Evolutionary conservation across 2,113 vertebrate genomes (phyloP).

Genomic region (Vanacampus margaritifer): DNA sequence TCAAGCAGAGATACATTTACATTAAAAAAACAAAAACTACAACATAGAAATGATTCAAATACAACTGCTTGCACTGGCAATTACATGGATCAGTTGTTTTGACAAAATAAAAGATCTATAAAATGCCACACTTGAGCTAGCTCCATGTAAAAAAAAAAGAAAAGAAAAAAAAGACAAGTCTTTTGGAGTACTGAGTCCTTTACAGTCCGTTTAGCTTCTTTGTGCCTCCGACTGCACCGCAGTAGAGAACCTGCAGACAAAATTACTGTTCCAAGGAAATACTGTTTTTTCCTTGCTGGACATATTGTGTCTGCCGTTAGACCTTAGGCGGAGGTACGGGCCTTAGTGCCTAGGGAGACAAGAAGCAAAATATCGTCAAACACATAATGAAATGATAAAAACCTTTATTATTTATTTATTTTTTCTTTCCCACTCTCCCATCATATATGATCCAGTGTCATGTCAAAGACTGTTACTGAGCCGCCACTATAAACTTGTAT

Average conservation of each 20-base stretch:
- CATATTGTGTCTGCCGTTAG: constrained; percentile 33
- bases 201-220: neutral
- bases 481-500: no score
- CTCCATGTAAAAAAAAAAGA: neutral
- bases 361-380: neutral
- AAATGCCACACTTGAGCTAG: constrained; percentile 12
- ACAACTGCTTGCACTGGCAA: constrained; percentile 1
- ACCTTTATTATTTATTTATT: neutral
- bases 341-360: constrained; percentile 60
- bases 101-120: constrained; percentile 7
- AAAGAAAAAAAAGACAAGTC: neutral
- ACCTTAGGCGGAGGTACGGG: constrained; percentile 61
- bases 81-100: neutral
- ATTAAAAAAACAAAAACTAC: neutral
- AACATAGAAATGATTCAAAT: neutral
- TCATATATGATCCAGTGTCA: no score
- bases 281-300: neutral
- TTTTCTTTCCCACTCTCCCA: neutral
- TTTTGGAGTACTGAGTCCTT: neutral
- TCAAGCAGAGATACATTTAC: neutral
- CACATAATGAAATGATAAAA: neutral
- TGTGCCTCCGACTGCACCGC: constrained; percentile 3
- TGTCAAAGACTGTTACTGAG: neutral
- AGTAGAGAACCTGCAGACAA: neutral
- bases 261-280: neutral